These are phyloP conservation scores for Agrochola macilenta DNA, from an alignment of 2,888 invertebrate genomes.

Conservation along the genomic window DNA sequence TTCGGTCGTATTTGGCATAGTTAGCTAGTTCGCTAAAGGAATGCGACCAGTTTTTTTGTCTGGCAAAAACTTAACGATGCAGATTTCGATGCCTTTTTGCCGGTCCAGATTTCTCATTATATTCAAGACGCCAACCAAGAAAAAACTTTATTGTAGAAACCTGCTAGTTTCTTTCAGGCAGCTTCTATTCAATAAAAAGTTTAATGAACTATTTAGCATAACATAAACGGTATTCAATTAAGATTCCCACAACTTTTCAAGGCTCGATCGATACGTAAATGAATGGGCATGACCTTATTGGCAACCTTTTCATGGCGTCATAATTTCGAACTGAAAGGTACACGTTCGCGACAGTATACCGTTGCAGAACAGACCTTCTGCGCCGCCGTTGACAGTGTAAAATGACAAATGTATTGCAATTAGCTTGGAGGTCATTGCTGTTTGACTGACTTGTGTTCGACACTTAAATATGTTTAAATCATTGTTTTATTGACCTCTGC, in stretches of 20 bases:
- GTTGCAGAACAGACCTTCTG: conserved; percentile 26
- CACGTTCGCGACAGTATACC: conserved; percentile 24
- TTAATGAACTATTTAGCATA: conserved; percentile 49
- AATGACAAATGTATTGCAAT: conserved; percentile 54
- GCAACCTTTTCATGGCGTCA: conserved; percentile 51
- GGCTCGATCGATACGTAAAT: conserved; percentile 57
- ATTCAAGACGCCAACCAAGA: conserved; percentile 28
- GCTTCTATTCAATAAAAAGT: conserved; percentile 26
- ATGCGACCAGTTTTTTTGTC: conserved; percentile 46
- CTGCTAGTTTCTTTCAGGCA: conserved; percentile 38
- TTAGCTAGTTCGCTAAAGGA: conserved; percentile 33
- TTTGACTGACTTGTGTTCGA: conserved; percentile 35
- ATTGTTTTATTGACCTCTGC: conserved; percentile 32
- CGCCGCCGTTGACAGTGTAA: conserved; percentile 12
- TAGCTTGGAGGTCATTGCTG: conserved; percentile 44
- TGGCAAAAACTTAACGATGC: conserved; percentile 18
- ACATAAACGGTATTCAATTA: conserved; percentile 38
- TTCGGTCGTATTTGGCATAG: conserved; percentile 28
- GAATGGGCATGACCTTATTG: conserved; percentile 58
- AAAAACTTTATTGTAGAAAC: conserved; percentile 45
- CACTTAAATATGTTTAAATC: conserved; percentile 20
- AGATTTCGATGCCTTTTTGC: conserved; percentile 45
- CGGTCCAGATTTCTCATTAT: conserved; percentile 49
- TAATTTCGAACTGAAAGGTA: conserved; percentile 53
- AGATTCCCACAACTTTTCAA: conserved; percentile 32